A percentile compares a stretch with the other conserved stretches of the same genome.
These are phyloP conservation scores for Electrona antarctica DNA, from an alignment of 2,113 vertebrate species.

Conservation along the genomic window DNA sequence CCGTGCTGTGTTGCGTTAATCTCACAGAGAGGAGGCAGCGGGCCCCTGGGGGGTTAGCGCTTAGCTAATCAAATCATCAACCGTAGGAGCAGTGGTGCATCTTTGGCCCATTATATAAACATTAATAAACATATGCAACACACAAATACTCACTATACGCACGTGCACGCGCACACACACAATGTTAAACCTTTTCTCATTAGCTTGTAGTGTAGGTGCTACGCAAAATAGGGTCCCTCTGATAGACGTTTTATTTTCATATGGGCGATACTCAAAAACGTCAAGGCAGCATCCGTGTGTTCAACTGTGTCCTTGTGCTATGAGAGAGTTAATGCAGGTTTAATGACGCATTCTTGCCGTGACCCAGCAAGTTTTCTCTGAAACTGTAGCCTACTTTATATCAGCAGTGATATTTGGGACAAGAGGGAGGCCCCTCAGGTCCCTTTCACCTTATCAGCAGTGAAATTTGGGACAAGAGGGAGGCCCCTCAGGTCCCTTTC, in stretches of 20 bases:
- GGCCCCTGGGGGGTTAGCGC: slow-evolving; percentile 64
- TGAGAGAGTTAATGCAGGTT: slow-evolving; percentile 13
- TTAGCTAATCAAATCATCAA: slow-evolving; percentile 73
- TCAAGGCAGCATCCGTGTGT: slow-evolving; percentile 16
- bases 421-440: neutral
- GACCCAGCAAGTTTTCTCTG: neutral
- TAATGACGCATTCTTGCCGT: slow-evolving; percentile 19
- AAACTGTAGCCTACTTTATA: neutral
- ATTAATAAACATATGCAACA: slow-evolving; percentile 46
- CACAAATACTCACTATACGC: slow-evolving; percentile 1
- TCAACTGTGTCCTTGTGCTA: slow-evolving; percentile 24
- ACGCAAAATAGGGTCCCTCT: slow-evolving; percentile 41
- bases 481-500: neutral
- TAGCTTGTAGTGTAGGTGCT: slow-evolving; percentile 42
- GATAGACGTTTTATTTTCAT: slow-evolving; percentile 47
- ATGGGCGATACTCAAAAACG: slow-evolving; percentile 33
- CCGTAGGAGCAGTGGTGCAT: slow-evolving; percentile 41
- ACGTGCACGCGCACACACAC: slow-evolving; percentile 13
- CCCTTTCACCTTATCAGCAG: neutral
- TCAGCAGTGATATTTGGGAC: slow-evolving; percentile 10
- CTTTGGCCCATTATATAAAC: slow-evolving; percentile 67
- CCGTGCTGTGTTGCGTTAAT: slow-evolving; percentile 68
- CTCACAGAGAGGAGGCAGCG: slow-evolving; percentile 58
- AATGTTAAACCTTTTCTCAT: slow-evolving; percentile 60
- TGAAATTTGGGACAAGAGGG: slow-evolving; percentile 2